phyloP scores from a whole-genome alignment of 1,140 invertebrate species.

The Brachionus asplanchnoidis region DNA sequence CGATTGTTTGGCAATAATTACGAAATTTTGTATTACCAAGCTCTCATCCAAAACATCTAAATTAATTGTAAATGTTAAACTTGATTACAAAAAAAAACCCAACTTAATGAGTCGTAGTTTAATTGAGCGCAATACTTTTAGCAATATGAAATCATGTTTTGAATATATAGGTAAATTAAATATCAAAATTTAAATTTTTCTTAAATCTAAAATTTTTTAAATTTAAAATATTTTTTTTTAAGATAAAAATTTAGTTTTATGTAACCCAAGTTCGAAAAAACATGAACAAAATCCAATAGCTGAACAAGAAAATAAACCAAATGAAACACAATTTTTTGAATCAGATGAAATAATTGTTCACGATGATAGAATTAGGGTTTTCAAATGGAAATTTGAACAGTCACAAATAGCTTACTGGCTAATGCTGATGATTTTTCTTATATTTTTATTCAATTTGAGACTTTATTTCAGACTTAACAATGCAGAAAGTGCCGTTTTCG shows the following conservation, averaged over 20 bases:
- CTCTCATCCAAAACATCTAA: not conserved
- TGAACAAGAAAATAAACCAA: too few species aligned
- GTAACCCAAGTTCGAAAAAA: not conserved
- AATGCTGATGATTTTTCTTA: not conserved
- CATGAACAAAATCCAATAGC: not conserved
- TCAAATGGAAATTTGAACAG: not conserved
- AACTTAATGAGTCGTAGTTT: conserved; percentile 9
- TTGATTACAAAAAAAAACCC: conserved; percentile 35
- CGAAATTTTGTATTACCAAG: not conserved
- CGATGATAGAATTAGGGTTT: not conserved
- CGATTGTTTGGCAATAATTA: not conserved
- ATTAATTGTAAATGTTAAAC: not conserved
- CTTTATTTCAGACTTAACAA: conserved; percentile 1
- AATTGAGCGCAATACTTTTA: conserved; percentile 22
- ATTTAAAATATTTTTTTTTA: not conserved
- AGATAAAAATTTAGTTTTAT: not conserved
- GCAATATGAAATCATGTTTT: conserved; percentile 16
- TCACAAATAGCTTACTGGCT: not conserved
- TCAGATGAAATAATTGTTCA: not conserved
- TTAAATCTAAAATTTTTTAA: not conserved
- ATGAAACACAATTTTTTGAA: too few species aligned
- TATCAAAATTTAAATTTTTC: not conserved
- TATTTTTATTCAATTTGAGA: not conserved
- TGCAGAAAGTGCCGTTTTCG: conserved; percentile 1
- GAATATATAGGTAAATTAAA: not conserved